These are phyloP conservation scores for Drosophila micromelanica DNA, from an alignment of 1,140 invertebrate species.

Conservation along the genomic window DNA sequence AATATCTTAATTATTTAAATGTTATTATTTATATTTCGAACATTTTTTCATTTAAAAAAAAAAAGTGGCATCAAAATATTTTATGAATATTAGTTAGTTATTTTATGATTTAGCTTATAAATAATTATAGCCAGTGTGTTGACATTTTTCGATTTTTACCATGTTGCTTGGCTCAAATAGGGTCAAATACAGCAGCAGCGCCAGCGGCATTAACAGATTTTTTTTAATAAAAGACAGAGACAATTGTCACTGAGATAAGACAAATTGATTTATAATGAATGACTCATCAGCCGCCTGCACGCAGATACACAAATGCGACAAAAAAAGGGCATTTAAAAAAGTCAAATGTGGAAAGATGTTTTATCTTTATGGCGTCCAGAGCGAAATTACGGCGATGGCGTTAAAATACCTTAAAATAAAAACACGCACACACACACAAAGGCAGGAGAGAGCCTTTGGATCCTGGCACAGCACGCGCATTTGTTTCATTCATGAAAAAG, in stretches of 20 bases:
- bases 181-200: constrained; percentile 47
- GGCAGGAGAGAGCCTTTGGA: constrained; percentile 6
- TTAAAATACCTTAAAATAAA: constrained; percentile 69
- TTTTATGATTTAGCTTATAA: no score
- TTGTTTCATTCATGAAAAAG: constrained; percentile 71
- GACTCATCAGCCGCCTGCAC: constrained; percentile 59
- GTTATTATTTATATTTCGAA: no score
- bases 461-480: constrained; percentile 32
- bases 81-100: constrained; percentile 21
- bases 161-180: constrained; percentile 30
- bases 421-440: constrained; percentile 35
- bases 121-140: no score
- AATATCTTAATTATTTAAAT: no score
- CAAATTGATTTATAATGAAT: constrained; percentile 80
- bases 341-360: constrained; percentile 71
- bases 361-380: constrained; percentile 73
- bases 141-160: constrained; percentile 1
- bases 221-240: constrained; percentile 16
- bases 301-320: constrained; percentile 48
- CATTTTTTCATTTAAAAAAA: not conserved
- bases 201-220: constrained; percentile 32
- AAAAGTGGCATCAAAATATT: constrained; percentile 2
- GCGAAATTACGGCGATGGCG: constrained; percentile 72
- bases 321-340: constrained; percentile 56
- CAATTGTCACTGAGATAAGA: constrained; percentile 64